Evolutionary conservation across 2,113 vertebrate genomes (phyloP).

Genomic region (Anarhynchus alexandrinus): DNA sequence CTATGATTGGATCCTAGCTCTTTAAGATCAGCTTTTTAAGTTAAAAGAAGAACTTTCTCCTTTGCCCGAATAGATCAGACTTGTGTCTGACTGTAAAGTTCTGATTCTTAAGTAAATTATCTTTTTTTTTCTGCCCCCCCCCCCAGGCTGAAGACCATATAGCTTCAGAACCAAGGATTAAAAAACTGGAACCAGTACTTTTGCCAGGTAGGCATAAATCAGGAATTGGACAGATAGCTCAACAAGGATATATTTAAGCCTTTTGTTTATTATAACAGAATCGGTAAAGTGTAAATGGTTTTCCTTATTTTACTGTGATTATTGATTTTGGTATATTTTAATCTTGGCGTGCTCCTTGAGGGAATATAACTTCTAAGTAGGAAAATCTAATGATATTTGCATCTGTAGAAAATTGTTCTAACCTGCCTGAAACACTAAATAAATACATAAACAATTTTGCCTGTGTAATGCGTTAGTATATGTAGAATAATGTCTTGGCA

Average conservation of each 20-base stretch:
- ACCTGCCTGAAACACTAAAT: background rate
- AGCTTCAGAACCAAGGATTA: constrained; percentile 82
- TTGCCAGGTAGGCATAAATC: constrained; percentile 82
- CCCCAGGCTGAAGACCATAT: constrained; percentile 82
- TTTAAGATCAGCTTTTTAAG: background rate
- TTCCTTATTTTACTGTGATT: background rate
- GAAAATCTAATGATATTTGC: background rate
- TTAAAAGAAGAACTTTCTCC: background rate
- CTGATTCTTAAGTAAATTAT: background rate
- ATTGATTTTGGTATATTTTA: background rate
- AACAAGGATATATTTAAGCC: background rate
- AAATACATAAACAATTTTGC: background rate
- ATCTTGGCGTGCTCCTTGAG: background rate
- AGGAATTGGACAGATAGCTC: background rate
- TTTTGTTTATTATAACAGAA: background rate
- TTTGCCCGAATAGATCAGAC: background rate
- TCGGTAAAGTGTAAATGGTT: background rate
- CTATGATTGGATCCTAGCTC: background rate
- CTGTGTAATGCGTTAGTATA: background rate
- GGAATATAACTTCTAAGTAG: background rate
- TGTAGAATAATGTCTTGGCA: background rate
- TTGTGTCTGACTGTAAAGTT: background rate
- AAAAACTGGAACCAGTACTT: constrained; percentile 90
- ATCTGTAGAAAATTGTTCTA: background rate
- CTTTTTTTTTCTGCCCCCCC: no score